Conservation (phyloP, 2,113 vertebrate genomes). For the Amphiprion ocellaris region DNA sequence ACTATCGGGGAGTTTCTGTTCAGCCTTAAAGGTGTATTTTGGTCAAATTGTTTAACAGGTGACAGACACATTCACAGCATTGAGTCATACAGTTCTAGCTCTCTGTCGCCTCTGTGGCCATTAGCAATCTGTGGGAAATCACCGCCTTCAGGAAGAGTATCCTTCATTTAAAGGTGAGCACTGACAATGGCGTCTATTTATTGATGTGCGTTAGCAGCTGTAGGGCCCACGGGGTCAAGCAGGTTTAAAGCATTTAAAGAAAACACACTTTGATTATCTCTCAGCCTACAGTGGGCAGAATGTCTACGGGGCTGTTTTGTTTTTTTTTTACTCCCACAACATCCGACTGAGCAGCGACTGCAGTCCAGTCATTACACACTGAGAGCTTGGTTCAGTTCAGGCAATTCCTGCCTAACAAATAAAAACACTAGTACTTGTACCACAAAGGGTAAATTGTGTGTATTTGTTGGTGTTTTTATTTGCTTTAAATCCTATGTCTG, state of each 20-base stretch:
- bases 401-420: not conserved
- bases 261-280: slow-evolving; percentile 34
- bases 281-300: not conserved
- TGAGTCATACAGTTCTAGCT: slow-evolving; percentile 2
- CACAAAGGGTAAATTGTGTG: too few relatives aligned
- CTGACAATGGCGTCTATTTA: slow-evolving; percentile 24
- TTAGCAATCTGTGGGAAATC: slow-evolving; percentile 11
- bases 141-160: not conserved
- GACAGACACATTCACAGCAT: slow-evolving; percentile 1
- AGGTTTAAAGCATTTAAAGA: slow-evolving; percentile 29
- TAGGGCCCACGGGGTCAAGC: slow-evolving; percentile 12
- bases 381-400: not conserved
- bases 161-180: slow-evolving; percentile 42
- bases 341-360: not conserved
- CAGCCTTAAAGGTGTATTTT: not conserved
- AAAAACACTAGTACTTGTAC: too few relatives aligned
- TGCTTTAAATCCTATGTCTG: too few relatives aligned
- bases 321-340: not conserved
- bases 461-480: too few relatives aligned
- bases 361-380: not conserved
- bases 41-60: not conserved
- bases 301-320: not conserved
- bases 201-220: slow-evolving; percentile 7
- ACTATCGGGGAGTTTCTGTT: too few relatives aligned
- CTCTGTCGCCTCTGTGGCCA: slow-evolving; percentile 1